Evolutionary conservation across 2,797 vertebrate species (phyloP).

Genomic region (Pseudochirops cupreus): DNA sequence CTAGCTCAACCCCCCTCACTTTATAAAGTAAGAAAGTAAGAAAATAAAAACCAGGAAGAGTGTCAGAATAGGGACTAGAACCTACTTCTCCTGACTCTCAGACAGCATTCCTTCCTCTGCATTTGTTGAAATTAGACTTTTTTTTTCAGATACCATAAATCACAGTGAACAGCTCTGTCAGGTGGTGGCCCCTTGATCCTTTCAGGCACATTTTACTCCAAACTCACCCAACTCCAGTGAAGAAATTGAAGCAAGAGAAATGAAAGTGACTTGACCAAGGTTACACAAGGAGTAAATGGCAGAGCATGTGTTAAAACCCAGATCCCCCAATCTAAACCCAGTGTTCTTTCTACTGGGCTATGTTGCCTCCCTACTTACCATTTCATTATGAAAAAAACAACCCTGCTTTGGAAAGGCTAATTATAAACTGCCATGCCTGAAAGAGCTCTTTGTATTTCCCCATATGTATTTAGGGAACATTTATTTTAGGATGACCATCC

Average conservation of each 20-base stretch:
- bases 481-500: slow-evolving; percentile 5
- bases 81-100: not conserved
- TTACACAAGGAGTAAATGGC: not conserved
- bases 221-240: not conserved
- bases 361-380: not conserved
- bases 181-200: not conserved
- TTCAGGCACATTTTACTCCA: not conserved
- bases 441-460: not conserved
- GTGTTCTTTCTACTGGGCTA: not conserved
- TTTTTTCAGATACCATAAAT: not conserved
- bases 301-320: not conserved
- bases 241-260: not conserved
- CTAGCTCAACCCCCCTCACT: not conserved
- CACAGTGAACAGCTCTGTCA: not conserved
- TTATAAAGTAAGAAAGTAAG: not conserved
- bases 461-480: not conserved
- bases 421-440: not conserved
- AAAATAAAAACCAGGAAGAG: not conserved
- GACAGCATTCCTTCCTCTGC: not conserved
- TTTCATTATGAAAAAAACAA: not conserved
- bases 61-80: not conserved
- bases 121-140: not conserved
- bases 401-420: not conserved
- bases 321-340: not conserved
- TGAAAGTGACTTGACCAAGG: not conserved